Conservation (phyloP, 2,113 vertebrate genomes). For the Caloenas nicobarica region DNA sequence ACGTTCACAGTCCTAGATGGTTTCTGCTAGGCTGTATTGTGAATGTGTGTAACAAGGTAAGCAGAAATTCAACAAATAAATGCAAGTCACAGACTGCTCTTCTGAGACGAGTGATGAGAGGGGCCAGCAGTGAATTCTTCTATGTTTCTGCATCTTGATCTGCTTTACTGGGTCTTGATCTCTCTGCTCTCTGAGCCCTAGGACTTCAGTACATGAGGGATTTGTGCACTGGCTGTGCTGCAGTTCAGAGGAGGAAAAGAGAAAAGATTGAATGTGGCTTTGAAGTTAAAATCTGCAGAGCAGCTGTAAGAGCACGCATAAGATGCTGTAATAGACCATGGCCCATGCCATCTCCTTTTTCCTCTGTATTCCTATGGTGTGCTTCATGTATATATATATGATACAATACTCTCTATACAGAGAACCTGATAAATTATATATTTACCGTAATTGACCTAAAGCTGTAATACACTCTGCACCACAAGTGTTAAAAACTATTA, state of each 20-base stretch:
- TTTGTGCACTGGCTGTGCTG: background rate
- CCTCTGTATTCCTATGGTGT: background rate
- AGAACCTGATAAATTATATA: background rate
- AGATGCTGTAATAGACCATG: background rate
- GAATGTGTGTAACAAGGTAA: background rate
- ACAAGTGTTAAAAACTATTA: background rate
- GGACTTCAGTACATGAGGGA: background rate
- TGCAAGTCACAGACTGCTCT: background rate
- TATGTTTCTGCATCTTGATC: background rate
- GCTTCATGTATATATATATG: background rate
- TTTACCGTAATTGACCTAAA: slow-evolving; percentile 23
- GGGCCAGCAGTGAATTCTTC: background rate
- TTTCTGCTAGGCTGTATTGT: background rate
- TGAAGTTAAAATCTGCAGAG: background rate
- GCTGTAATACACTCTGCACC: background rate
- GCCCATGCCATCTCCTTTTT: background rate
- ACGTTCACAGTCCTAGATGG: background rate
- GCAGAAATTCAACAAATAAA: background rate
- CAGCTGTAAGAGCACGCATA: background rate
- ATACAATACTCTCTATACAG: background rate
- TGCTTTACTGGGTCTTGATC: background rate
- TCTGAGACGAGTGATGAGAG: background rate
- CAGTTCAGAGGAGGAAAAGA: background rate
- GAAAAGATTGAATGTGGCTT: background rate
- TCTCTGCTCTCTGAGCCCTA: background rate